Percentiles rank a stretch among this genome's conserved stretches.
These are phyloP conservation scores for Parus major DNA, from an alignment of 2,113 vertebrate genomes.

Conservation along the genomic window DNA sequence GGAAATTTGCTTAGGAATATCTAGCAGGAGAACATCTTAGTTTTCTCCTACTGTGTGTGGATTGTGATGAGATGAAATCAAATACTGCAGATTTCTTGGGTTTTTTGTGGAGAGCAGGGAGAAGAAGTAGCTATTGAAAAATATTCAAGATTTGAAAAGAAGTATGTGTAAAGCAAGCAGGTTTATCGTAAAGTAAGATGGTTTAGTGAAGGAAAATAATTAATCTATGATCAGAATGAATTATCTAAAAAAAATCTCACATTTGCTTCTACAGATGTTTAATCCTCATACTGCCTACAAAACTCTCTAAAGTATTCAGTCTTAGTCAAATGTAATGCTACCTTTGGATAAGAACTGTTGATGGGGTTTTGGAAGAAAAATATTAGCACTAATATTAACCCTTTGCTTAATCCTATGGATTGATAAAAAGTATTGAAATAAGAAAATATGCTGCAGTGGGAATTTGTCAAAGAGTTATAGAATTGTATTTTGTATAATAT, in stretches of 20 bases:
- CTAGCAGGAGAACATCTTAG: not conserved
- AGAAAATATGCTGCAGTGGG: not conserved
- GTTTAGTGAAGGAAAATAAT: not conserved
- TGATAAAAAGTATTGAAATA: not conserved
- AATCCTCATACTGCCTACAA: not conserved
- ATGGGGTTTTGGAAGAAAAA: not conserved
- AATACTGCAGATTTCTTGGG: not conserved
- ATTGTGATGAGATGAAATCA: not conserved
- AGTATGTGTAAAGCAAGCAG: not conserved
- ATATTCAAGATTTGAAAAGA: not conserved
- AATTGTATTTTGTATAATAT: not conserved
- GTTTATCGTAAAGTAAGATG: not conserved
- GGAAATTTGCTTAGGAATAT: not conserved
- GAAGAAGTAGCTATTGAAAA: not conserved
- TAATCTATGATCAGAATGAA: not conserved
- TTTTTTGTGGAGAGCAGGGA: not conserved
- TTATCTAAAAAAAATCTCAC: not conserved
- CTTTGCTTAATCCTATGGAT: not conserved
- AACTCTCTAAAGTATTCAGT: not conserved
- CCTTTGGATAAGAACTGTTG: not conserved
- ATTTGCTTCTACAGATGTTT: not conserved
- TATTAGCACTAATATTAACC: not conserved
- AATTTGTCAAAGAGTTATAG: not conserved
- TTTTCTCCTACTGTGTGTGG: not conserved
- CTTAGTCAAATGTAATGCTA: not conserved